Evolutionary conservation across 2,888 invertebrate species (phyloP), one percentile per base, ranked within the genome.

Genomic region (Parnassius smintheus): DNA sequence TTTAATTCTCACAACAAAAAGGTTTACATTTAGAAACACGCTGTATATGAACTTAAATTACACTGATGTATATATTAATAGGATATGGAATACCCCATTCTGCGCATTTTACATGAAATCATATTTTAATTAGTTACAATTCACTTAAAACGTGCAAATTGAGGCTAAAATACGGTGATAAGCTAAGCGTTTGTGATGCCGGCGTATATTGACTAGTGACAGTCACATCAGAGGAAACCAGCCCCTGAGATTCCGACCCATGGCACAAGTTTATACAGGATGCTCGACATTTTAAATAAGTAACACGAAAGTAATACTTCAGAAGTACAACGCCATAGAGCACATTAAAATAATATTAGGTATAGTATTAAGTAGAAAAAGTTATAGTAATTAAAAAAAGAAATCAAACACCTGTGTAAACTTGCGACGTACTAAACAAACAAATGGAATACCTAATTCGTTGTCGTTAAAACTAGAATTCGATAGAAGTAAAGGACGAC

Each of bases 131-230:
- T 4, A 12, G 13, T 18, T 13, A 49, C 13, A 49, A 49, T 13
- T 49, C 25, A 7, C 41, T 50, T 64, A 60, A 70, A 66, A 59
- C 12, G 52, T 11, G 3, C 13, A 56, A 56, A 50, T 52, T 59
- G 52, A 54, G 60, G 64, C 61, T 66, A 67, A 66, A 59, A 68
- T 58, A 61, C 59, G 55, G 55, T 52, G 59, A 59, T 54, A 69
- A 70, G 71, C 66, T 67, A 70, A 70, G 71, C 70, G 63, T 64
- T 77, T 87, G 89, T 88, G 89, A 88, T 88, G 90, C 68, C 77
- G 88, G 86, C 88, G 84, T 80, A 81, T 79, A 81, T 79, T 88
- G 90, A 90, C 90, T 90, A 90, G 90, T 84, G 81, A 76, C 78
- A 77, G 88, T 82, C 88, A 83, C 77, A 71, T 82, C 83, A 80